Evolutionary conservation across 1,140 invertebrate species (phyloP).

Genomic region (Scaptomyza graminum): DNA sequence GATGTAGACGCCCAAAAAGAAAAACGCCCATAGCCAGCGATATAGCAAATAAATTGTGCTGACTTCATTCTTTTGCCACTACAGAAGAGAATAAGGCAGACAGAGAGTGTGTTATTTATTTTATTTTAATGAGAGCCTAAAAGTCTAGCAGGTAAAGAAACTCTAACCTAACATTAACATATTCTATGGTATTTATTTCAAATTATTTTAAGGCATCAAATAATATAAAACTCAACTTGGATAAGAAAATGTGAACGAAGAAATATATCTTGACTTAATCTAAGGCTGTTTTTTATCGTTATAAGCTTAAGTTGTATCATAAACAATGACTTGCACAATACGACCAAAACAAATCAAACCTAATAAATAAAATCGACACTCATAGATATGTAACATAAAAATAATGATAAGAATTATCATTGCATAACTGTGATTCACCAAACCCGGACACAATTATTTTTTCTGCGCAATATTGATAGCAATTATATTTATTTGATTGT

Average conservation of each 20-base stretch:
- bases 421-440: conserved; percentile 5
- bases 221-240: no score
- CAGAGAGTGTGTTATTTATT: background rate
- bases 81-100: conserved; percentile 36
- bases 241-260: no score
- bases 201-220: no score
- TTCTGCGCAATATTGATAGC: conserved; percentile 1
- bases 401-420: background rate
- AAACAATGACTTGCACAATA: background rate
- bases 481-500: background rate
- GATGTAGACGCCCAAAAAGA: conserved; percentile 85
- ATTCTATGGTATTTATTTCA: no score
- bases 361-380: background rate
- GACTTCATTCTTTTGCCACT: conserved; percentile 84
- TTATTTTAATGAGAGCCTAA: no score
- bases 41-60: conserved; percentile 85
- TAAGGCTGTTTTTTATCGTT: no score
- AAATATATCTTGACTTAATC: no score
- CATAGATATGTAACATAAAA: no score
- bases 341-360: background rate
- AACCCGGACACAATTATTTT: background rate
- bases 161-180: no score
- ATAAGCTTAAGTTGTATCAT: no score
- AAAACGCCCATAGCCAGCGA: conserved; percentile 85
- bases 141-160: no score